A percentile compares a stretch with the other conserved stretches of the same genome.
These are phyloP conservation scores for Turnix velox DNA, from an alignment of 2,113 vertebrate genomes.

Conservation along the genomic window DNA sequence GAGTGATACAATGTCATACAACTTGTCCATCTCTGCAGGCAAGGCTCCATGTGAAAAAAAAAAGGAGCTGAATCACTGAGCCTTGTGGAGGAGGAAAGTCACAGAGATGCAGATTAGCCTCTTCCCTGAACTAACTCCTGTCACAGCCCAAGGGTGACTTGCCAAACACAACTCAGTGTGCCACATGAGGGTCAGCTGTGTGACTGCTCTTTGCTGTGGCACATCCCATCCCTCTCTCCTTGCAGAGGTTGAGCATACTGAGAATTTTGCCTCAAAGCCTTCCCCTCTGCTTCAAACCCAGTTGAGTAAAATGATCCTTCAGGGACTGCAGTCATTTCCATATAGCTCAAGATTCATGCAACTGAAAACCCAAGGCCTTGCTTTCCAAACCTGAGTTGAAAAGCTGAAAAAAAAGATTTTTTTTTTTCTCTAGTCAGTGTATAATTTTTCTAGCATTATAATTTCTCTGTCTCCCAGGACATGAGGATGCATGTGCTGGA, in stretches of 20 bases:
- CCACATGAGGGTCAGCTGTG: neutral
- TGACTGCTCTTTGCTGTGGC: neutral
- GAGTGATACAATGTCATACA: neutral
- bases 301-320: neutral
- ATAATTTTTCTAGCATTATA: neutral
- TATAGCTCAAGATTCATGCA: neutral
- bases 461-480: neutral
- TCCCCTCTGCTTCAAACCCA: neutral
- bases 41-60: neutral
- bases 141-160: neutral
- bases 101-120: neutral
- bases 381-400: neutral
- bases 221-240: neutral
- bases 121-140: neutral
- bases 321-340: neutral
- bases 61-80: neutral
- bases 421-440: neutral
- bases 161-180: neutral
- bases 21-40: neutral
- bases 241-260: accelerated
- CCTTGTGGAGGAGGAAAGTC: accelerated
- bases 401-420: neutral
- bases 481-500: neutral
- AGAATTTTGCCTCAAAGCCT: neutral
- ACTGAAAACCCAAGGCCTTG: neutral